Evolutionary conservation across 1,140 invertebrate genomes (phyloP), one percentile per base, ranked within the genome.

Genomic region (Pteromalus puparum): DNA sequence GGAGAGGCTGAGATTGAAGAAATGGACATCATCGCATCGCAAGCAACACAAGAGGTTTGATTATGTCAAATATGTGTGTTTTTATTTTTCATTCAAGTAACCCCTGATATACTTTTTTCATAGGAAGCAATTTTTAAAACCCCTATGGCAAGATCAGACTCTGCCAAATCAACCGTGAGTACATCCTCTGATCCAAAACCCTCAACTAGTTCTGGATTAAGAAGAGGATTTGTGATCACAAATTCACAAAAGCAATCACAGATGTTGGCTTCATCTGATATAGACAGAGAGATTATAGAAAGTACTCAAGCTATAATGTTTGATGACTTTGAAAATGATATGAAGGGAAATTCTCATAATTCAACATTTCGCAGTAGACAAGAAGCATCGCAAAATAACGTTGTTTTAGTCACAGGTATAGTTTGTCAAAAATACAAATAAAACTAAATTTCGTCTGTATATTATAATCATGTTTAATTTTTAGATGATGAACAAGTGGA

Each of bases 1-100:
- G 88, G 86, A 4, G 90, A 91, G 9, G 88, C 88, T 10, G 91
- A 90, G 30, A 88, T 92, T 30, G 89, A 91, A 80, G 88, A 92
- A 78, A 88, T 92, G 74, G 92, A 92, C 81, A 85, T 90, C 34
- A 88, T 92, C 26, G 88, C 89, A 21, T 89, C 91, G 24, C 91
- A 92, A 87, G 90, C 87, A 80, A 90, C 87, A 42, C 85, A 81
- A 12, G 86, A 89, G 85, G 89, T 85, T 81, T 38, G 53, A 75
- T 75, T 42, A 9, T 42, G 38, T 15, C 18, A 5, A 18, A 21
- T 65, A 68, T 28, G 65, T 18, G 68, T 85, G 38, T 7, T 68
- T 1, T 76, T 76, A 24, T 21, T 48, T 28, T 76, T 53, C 38
- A 75, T n/a, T 75, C 1, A 42, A 13, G 0, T 21, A 1, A 26